phyloP scores from a whole-genome alignment of 2,797 vertebrate species.

The Ficedula albicollis region DNA sequence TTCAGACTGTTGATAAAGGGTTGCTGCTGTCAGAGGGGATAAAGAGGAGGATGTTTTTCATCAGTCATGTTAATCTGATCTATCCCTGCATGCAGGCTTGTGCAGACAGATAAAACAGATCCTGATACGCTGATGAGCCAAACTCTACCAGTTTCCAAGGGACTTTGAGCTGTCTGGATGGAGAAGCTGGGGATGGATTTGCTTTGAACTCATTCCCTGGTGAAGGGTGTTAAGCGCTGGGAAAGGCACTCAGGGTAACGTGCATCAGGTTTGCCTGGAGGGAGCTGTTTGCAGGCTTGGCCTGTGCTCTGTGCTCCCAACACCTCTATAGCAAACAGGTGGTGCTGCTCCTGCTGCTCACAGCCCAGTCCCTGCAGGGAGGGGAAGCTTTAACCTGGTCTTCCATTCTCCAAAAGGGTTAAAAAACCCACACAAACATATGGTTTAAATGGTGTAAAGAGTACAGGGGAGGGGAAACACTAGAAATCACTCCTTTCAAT shows the following conservation, averaged over 20 bases:
- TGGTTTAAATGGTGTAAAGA: not conserved
- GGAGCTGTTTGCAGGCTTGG: not conserved
- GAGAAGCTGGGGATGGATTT: not conserved
- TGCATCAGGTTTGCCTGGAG: not conserved
- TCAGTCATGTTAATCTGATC: conserved; percentile 46
- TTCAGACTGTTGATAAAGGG: conserved; percentile 12
- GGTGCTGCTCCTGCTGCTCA: not conserved
- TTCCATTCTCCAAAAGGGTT: not conserved
- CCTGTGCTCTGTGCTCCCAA: not conserved
- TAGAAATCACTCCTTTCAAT: not conserved
- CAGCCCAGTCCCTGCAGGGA: not conserved
- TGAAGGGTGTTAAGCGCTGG: not conserved
- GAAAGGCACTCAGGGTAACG: not conserved
- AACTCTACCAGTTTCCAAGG: not conserved
- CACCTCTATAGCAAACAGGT: not conserved
- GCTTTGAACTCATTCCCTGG: not conserved
- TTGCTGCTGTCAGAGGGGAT: conserved; percentile 32
- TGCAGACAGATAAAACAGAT: conserved; percentile 12
- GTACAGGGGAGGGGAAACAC: not conserved
- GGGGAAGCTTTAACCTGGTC: not conserved
- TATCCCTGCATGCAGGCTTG: not conserved
- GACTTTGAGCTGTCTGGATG: not conserved
- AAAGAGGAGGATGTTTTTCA: conserved; percentile 34
- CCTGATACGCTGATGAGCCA: not conserved
- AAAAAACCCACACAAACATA: accelerated